These are phyloP conservation scores for Pangasius sanitwongsei DNA, from an alignment of 2,797 vertebrate species.

Conservation along the genomic window DNA sequence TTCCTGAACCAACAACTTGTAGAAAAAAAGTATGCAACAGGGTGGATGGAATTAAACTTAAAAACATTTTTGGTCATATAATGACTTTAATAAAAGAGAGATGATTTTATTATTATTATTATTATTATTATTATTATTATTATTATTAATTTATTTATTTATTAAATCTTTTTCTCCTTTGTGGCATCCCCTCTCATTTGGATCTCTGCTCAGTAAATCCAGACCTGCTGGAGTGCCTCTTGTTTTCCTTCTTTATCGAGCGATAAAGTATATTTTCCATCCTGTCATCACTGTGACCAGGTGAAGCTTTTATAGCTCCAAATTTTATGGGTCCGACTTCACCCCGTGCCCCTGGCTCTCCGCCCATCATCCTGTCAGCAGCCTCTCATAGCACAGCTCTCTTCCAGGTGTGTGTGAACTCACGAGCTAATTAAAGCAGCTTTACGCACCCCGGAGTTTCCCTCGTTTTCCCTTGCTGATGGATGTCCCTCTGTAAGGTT, in stretches of 20 bases:
- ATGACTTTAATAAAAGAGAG: not conserved
- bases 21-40: not conserved
- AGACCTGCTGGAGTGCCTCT: not conserved
- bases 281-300: constrained; percentile 43
- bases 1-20: too few relatives aligned
- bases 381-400: constrained; percentile 59
- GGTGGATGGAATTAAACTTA: not conserved
- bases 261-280: constrained; percentile 32
- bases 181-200: not conserved
- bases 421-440: constrained; percentile 55
- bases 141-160: not conserved
- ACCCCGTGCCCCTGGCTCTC: constrained; percentile 36
- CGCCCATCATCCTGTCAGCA: constrained; percentile 58
- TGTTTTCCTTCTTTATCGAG: constrained; percentile 15
- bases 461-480: constrained; percentile 52
- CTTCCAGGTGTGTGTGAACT: constrained; percentile 60
- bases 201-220: not conserved
- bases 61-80: not conserved
- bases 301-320: constrained; percentile 18
- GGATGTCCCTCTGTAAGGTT: constrained; percentile 35
- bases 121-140: too few relatives aligned
- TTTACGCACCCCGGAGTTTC: constrained; percentile 51
- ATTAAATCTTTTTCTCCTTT: not conserved
- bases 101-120: not conserved
- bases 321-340: constrained; percentile 24